phyloP scores from a whole-genome alignment of 2,797 vertebrate genomes.

The Poliocrania exsul region DNA sequence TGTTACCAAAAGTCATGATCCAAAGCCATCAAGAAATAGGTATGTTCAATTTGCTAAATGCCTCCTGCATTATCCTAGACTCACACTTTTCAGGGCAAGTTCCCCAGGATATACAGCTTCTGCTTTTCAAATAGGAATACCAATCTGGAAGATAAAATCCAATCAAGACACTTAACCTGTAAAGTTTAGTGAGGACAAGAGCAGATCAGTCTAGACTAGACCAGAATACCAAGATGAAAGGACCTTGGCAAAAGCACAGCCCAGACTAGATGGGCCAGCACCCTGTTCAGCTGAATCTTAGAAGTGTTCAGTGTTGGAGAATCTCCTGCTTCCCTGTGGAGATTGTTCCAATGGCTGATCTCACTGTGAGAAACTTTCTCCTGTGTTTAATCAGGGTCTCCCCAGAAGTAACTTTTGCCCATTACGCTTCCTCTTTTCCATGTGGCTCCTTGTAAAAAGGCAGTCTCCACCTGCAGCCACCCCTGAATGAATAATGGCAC shows the following conservation, averaged over 20 bases:
- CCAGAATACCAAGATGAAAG: neutral
- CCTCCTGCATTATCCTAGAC: neutral
- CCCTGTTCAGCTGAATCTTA: neutral
- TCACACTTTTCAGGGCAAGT: neutral
- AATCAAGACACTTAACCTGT: neutral
- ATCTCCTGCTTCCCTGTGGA: neutral
- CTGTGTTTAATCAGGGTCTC: neutral
- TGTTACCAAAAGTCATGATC: neutral
- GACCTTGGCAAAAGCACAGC: neutral
- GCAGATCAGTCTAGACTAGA: neutral
- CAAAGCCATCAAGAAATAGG: neutral
- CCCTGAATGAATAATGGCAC: neutral
- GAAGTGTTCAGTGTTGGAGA: neutral
- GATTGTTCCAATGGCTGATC: neutral
- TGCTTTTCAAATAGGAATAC: neutral
- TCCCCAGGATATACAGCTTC: neutral
- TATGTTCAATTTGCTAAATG: neutral
- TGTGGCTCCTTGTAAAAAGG: neutral
- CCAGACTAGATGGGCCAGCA: neutral
- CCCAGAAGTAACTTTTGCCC: neutral
- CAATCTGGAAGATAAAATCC: neutral
- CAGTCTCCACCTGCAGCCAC: neutral
- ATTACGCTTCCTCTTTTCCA: neutral
- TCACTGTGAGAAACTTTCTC: neutral
- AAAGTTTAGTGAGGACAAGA: neutral